Base-by-base conservation (phyloP, 2,888 invertebrate genomes). In the Tenodera sinensis region DNA sequence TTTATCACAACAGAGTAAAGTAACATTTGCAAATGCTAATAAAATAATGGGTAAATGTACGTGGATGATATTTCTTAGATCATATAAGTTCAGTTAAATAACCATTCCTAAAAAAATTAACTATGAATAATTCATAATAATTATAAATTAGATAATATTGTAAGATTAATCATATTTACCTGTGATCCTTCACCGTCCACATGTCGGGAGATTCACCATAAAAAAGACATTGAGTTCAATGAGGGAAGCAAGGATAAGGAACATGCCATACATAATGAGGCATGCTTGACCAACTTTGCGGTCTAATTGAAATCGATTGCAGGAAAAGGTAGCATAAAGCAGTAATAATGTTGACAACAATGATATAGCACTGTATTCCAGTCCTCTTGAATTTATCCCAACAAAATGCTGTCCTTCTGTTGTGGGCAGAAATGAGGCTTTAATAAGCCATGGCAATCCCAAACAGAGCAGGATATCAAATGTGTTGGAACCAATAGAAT, bases 151-250 rank as follows among this genome's bases (percentile, higher is more conserved):
- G 34, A 34, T 4, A 42, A 12, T 12, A 42, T 42, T 42, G 34
- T 12, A 42, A 42, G 12, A 42, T 42, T 12, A 42, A 42, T 34
- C 34, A 34, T 42, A 42, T 12, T 9, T 71, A 71, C 54, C 54
- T 14, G 25, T 71, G 54, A 71, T 71, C 54, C 54, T 71, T 90
- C 90, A 90, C 87, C 90, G 83, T 88, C 94, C 94, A 94, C 98
- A 98, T 90, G 97, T 97, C 91, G 97, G 98, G 91, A 97, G 95
- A 94, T 98, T 98, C 92, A 98, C 97, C 92, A 96, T 96, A 94
- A 98, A 98, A 96, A 98, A 98, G 91, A 98, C 97, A 93, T 98
- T 98, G 92, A 98, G 95, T 94, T 98, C 98, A 92, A 98, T 98
- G 92, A 98, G 95, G 91, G 97, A 97, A 89, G 98, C 98, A 91